Conservation (phyloP, 2,113 vertebrate species). For the Microcebus tavaratra region DNA sequence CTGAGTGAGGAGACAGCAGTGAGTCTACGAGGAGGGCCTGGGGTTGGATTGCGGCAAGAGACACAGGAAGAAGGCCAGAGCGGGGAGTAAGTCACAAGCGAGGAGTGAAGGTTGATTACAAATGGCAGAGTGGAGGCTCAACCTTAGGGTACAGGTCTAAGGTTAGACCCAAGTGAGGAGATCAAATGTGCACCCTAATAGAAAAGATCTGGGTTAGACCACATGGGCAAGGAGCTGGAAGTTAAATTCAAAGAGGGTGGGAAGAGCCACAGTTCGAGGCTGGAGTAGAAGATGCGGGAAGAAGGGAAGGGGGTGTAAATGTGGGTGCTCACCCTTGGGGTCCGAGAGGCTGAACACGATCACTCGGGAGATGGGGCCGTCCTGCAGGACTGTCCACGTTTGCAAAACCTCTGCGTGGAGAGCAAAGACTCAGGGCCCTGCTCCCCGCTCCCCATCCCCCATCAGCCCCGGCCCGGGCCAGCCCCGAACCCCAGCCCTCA, state of each 20-base stretch:
- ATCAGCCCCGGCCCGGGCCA: fast-evolving
- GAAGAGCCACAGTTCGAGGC: neutral
- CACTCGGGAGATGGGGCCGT: conserved; percentile 92
- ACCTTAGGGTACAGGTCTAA: neutral
- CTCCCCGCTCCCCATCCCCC: fast-evolving
- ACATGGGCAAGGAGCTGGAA: fast-evolving
- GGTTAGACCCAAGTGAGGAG: neutral
- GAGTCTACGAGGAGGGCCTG: neutral
- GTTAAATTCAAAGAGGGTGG: neutral
- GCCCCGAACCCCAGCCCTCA: conserved; percentile 32
- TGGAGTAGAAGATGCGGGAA: neutral
- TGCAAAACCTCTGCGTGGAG: conserved; percentile 85
- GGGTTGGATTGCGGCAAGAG: neutral
- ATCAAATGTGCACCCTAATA: neutral
- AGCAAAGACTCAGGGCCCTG: neutral
- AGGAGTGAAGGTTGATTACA: neutral
- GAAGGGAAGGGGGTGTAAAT: neutral
- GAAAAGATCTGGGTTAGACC: neutral
- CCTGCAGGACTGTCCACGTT: conserved; percentile 92
- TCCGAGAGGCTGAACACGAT: conserved; percentile 85
- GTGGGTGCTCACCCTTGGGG: neutral
- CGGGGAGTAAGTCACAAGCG: neutral
- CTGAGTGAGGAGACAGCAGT: fast-evolving
- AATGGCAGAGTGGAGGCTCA: neutral
- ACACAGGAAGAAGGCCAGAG: neutral